These are phyloP conservation scores for Pollenia griseotomentosa DNA, from an alignment of 2,888 invertebrate genomes.

Conservation along the genomic window DNA sequence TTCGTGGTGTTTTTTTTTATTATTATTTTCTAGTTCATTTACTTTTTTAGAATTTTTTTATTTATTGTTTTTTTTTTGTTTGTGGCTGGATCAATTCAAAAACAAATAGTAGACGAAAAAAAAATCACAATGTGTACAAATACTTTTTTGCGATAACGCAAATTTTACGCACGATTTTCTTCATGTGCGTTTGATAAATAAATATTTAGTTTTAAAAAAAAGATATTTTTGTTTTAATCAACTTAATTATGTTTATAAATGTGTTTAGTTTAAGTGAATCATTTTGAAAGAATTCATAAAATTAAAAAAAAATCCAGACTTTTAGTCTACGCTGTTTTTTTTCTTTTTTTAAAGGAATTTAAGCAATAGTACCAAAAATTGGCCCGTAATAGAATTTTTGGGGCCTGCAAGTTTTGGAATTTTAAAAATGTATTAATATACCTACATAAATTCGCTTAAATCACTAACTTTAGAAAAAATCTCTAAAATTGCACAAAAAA, in stretches of 20 bases:
- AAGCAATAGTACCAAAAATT: too few relatives aligned
- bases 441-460: too few relatives aligned
- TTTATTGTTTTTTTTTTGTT: background rate
- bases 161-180: conserved; percentile 38
- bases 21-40: conserved; percentile 59
- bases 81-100: background rate
- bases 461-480: too few relatives aligned
- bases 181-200: conserved; percentile 21
- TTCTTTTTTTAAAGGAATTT: too few relatives aligned
- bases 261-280: conserved; percentile 4
- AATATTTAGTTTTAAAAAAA: background rate
- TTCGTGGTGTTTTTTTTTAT: conserved; percentile 35
- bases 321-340: too few relatives aligned
- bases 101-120: background rate
- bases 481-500: too few relatives aligned
- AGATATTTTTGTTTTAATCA: background rate
- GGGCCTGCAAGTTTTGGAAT: too few relatives aligned
- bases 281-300: background rate
- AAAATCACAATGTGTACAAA: background rate
- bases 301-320: background rate
- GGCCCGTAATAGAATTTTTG: too few relatives aligned
- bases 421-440: too few relatives aligned
- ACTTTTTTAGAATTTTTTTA: conserved; percentile 1
- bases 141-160: conserved; percentile 64
- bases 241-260: background rate